phyloP scores from a whole-genome alignment of 2,113 vertebrate species.

The Hyaena hyaena region DNA sequence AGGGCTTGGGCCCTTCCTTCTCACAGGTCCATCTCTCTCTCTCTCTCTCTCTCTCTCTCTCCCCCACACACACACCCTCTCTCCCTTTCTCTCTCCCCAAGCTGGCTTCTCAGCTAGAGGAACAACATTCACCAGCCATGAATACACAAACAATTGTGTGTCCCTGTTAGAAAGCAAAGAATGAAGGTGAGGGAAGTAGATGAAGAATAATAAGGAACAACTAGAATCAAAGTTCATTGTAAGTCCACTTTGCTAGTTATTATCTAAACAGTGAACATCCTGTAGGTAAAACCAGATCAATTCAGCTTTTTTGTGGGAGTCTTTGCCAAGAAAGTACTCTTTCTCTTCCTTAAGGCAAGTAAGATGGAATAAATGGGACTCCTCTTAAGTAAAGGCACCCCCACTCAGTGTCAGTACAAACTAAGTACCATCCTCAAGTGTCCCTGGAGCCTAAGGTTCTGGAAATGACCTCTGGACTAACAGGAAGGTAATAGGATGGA shows the following conservation, averaged over 20 bases:
- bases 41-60: neutral
- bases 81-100: too few species aligned
- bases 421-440: neutral
- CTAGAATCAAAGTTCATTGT: neutral
- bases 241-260: neutral
- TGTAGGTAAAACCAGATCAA: neutral
- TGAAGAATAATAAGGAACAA: neutral
- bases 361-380: neutral
- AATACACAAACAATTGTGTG: neutral
- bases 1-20: neutral
- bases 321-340: neutral
- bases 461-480: neutral
- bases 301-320: neutral
- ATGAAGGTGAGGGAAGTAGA: neutral
- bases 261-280: neutral
- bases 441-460: neutral
- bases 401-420: neutral
- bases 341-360: neutral
- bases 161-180: conserved; percentile 5
- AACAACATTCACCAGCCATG: neutral
- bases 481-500: neutral
- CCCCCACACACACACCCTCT: neutral
- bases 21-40: neutral
- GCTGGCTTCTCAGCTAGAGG: too few species aligned
- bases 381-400: neutral